Percentiles rank a stretch among this genome's conserved stretches.
Evolutionary conservation across 2,888 invertebrate genomes (phyloP).

Genomic region (Eudemis profundana): DNA sequence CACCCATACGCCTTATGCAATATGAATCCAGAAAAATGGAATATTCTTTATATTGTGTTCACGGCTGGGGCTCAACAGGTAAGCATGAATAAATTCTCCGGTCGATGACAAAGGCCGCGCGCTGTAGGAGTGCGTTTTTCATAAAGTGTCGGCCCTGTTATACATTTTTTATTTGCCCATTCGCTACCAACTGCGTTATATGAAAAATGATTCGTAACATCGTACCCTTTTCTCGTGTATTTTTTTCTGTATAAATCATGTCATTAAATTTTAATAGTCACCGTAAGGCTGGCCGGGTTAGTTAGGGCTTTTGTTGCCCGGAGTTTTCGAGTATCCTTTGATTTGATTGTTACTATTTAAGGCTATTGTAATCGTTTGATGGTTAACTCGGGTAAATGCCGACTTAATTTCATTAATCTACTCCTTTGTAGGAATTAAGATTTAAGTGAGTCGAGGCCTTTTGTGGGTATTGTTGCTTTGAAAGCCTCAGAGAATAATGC

Average conservation of each 20-base stretch:
- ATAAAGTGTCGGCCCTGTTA: conserved; percentile 83
- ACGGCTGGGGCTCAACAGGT: conserved; percentile 81
- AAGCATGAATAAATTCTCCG: conserved; percentile 79
- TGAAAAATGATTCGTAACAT: conserved; percentile 84
- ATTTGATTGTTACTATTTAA: conserved; percentile 83
- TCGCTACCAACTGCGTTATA: conserved; percentile 86
- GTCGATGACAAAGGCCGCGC: conserved; percentile 81
- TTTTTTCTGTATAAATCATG: conserved; percentile 83
- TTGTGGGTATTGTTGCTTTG: conserved; percentile 66
- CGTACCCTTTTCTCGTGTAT: conserved; percentile 82
- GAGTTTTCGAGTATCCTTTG: conserved; percentile 74
- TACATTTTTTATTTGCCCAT: conserved; percentile 84
- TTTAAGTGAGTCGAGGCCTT: conserved; percentile 82
- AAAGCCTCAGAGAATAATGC: conserved; percentile 64
- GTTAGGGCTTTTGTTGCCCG: conserved; percentile 81
- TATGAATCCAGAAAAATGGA: conserved; percentile 81
- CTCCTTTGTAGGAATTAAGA: conserved; percentile 82
- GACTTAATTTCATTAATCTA: conserved; percentile 85
- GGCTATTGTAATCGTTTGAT: conserved; percentile 75
- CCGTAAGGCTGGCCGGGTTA: conserved; percentile 75
- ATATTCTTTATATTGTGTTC: conserved; percentile 82
- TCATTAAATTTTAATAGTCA: conserved; percentile 86
- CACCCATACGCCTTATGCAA: conserved; percentile 70
- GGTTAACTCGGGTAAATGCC: conserved; percentile 82
- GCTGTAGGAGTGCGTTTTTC: conserved; percentile 78